These are phyloP conservation scores for Poeciliopsis infans DNA, from an alignment of 2,797 vertebrate genomes.

Conservation along the genomic window DNA sequence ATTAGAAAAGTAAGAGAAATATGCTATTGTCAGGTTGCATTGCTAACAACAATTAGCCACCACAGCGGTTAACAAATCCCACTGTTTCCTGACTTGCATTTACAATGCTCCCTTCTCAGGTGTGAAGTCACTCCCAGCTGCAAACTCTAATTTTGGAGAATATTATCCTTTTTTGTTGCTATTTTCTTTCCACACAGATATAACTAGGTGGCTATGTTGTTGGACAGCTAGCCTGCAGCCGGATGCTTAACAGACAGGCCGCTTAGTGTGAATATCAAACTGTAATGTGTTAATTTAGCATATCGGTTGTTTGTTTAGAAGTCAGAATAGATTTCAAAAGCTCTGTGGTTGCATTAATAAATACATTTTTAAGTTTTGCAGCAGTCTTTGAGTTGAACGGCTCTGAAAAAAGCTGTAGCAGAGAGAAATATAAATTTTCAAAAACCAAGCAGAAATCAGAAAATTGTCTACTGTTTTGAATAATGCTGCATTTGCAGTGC, in stretches of 20 bases:
- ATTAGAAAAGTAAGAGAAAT: neutral
- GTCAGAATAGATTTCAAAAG: neutral
- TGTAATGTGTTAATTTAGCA: neutral
- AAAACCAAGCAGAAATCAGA: neutral
- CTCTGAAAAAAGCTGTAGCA: neutral
- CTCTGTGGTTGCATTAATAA: neutral
- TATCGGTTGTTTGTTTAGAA: neutral
- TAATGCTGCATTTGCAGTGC: neutral
- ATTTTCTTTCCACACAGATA: neutral
- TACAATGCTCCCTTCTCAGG: neutral
- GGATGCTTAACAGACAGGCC: neutral
- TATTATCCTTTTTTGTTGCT: neutral
- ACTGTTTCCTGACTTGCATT: neutral
- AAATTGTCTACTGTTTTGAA: neutral
- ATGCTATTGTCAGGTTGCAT: neutral
- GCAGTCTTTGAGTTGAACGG: neutral
- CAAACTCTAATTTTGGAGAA: neutral
- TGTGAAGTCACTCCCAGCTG: neutral
- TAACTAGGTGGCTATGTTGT: neutral
- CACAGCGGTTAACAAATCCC: neutral
- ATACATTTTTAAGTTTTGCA: neutral
- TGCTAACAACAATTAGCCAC: neutral
- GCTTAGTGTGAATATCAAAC: neutral
- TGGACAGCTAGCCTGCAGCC: neutral
- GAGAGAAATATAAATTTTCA: neutral